Percentiles rank a stretch among this genome's conserved stretches.
Conservation (phyloP, 2,113 vertebrate genomes). For the Tetraodon nigroviridis region DNA sequence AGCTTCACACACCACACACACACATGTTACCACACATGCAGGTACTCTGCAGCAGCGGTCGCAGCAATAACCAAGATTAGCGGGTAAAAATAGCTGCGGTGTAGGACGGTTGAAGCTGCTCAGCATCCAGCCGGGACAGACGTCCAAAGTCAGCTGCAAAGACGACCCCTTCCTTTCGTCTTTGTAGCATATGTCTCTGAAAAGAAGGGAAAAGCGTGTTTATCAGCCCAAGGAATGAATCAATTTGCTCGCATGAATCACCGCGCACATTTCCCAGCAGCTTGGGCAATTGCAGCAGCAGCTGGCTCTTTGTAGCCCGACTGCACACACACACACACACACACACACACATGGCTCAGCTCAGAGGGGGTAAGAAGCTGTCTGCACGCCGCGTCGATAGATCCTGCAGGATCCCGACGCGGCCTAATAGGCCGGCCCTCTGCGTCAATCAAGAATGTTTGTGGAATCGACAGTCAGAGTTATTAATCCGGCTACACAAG, state of each 20-base stretch:
- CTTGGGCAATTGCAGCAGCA: slow-evolving; percentile 33
- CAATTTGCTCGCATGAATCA: slow-evolving; percentile 58
- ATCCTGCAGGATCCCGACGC: slow-evolving; percentile 17
- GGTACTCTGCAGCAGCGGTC: slow-evolving; percentile 2
- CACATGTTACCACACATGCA: slow-evolving; percentile 23
- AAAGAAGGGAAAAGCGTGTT: slow-evolving; percentile 30
- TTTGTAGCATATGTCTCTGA: slow-evolving; percentile 20
- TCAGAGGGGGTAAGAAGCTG: not conserved
- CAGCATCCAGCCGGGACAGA: not conserved
- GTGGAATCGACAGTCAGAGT: not conserved
- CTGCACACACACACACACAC: slow-evolving; percentile 20
- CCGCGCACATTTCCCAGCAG: slow-evolving; percentile 47
- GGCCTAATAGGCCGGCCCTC: not conserved
- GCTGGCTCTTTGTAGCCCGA: slow-evolving; percentile 41
- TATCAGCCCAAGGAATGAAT: slow-evolving; percentile 57
- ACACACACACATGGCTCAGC: slow-evolving; percentile 16
- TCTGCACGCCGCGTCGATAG: slow-evolving; percentile 32
- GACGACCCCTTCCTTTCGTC: not conserved
- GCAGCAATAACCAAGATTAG: slow-evolving; percentile 16
- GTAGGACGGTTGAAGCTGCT: not conserved
- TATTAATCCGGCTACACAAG: not conserved
- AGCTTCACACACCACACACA: slow-evolving; percentile 35
- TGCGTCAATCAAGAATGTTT: not conserved
- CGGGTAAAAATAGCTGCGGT: slow-evolving; percentile 21
- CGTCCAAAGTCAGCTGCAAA: not conserved